Percentiles rank a stretch among this genome's conserved stretches.
phyloP scores from a whole-genome alignment of 2,113 vertebrate species.

The Ageneiosus marmoratus region DNA sequence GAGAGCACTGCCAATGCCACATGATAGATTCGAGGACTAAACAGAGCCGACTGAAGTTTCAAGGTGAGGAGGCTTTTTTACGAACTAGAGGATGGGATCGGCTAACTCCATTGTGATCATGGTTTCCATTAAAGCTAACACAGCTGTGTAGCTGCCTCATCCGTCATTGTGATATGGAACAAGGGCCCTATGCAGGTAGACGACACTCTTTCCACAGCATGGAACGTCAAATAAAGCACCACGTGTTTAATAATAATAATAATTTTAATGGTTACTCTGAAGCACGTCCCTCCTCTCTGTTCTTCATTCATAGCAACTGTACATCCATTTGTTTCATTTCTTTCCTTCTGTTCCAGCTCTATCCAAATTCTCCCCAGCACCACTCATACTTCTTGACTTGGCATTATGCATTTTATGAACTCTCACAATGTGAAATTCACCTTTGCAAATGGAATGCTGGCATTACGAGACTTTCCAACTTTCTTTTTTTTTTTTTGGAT shows the following conservation, averaged over 20 bases:
- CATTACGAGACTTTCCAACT: not conserved
- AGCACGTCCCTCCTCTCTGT: not conserved
- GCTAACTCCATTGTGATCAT: conserved; percentile 35
- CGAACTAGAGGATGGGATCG: conserved; percentile 31
- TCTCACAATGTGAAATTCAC: conserved; percentile 1
- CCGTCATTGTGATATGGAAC: conserved; percentile 40
- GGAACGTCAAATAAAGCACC: not conserved
- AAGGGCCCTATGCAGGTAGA: conserved; percentile 15
- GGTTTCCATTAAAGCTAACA: conserved; percentile 49
- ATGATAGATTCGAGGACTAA: conserved; percentile 51
- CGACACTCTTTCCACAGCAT: not conserved
- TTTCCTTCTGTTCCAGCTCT: not conserved
- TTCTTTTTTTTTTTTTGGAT: not conserved
- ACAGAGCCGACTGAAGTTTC: conserved; percentile 51
- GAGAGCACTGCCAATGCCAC: not conserved
- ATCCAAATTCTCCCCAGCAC: not conserved
- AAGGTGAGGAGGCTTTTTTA: conserved; percentile 52
- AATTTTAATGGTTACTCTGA: no score
- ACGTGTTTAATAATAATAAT: no score
- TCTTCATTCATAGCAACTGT: not conserved
- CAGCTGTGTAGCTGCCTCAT: conserved; percentile 30
- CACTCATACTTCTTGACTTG: not conserved
- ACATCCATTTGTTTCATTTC: not conserved
- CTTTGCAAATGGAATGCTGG: not conserved
- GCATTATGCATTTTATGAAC: not conserved